Evolutionary conservation across 2,113 vertebrate genomes (phyloP), one percentile per base, ranked within the genome.

Genomic region (Sylvietta virens): DNA sequence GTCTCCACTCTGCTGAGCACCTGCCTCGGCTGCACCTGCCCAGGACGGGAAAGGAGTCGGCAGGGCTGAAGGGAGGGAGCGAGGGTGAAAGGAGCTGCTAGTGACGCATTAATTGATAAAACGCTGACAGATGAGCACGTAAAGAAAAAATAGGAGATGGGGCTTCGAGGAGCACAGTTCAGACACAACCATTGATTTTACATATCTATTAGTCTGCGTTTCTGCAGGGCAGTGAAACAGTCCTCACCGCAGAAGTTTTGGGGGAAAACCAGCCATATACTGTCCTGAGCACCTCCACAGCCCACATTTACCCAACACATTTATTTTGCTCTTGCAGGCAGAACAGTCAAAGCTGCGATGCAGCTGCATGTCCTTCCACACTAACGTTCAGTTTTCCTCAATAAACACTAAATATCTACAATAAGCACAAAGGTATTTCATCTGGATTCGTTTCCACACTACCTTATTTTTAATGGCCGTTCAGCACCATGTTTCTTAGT

Each of bases 61-160:
- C 0, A 0, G 8, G 54, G 21, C 5, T 15, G 71, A n/a, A 19
- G 23, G 53, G 47, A 21, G 26, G 40, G 33, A 24, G 28, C 0
- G 4, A 64, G 48, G 42, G 26, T 30, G 24, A 53, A 17, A 7
- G 54, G 45, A 77, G 76, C 56, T 58, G 51, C 67, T 60, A 40
- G 53, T 3, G n/a, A 30, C 2, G 4, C 42, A 8, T 56, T 47
- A 64, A 67, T 35, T 39, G 86, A 66, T 77, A 81, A 37, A 44
- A 13, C 2, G 0, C 58, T 94, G 88, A 92, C 51, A 77, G 76
- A 94, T 23, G 77, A 82, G 56, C 45, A 26, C 0, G 3, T 42
- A 28, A 76, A 71, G 30, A 58, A 90, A 71, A 85, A 54, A 14
- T 5, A 87, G n/a, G 74, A 69, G 51, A 35, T 71, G 58, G 35